Percentiles rank a stretch among this genome's conserved stretches.
phyloP scores from a whole-genome alignment of 2,797 vertebrate genomes.

The Sebastes vulpes region DNA sequence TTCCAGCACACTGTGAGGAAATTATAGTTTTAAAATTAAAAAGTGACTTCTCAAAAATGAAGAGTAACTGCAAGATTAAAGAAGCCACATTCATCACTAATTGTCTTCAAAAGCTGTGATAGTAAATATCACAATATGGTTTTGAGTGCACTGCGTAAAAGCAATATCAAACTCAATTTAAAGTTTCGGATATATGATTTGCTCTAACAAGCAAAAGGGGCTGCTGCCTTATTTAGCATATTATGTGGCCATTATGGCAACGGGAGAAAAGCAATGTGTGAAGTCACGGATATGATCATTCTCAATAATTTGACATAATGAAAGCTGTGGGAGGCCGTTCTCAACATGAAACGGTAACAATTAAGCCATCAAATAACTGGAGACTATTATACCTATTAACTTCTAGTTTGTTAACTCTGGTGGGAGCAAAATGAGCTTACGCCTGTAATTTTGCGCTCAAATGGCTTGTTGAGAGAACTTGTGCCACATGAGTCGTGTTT shows the following conservation, averaged over 20 bases:
- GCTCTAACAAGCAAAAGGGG: not conserved
- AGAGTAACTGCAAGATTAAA: not conserved
- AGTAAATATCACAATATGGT: conserved; percentile 3
- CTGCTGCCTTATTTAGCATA: conserved; percentile 9
- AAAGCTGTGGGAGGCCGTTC: conserved; percentile 14
- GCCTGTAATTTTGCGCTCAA: conserved; percentile 8
- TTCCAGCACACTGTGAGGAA: not conserved
- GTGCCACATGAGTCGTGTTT: not conserved
- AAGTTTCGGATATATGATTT: conserved; percentile 18
- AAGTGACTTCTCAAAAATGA: not conserved
- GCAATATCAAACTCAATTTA: conserved; percentile 14
- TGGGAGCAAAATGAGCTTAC: not conserved
- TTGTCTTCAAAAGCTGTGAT: not conserved
- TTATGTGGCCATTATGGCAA: conserved; percentile 26
- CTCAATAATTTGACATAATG: conserved; percentile 39
- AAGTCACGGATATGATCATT: conserved; percentile 27
- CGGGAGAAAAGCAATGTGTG: conserved; percentile 1
- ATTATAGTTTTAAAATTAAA: not conserved
- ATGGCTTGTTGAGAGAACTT: not conserved
- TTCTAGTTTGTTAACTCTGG: not conserved
- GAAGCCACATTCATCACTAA: not conserved
- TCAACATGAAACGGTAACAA: conserved; percentile 20
- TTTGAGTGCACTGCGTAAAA: not conserved
- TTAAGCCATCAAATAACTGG: conserved; percentile 28
- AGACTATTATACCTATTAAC: conserved; percentile 26